Evolutionary conservation across 2,888 invertebrate genomes (phyloP), one percentile per base, ranked within the genome.

Genomic region (Maniola hyperantus): DNA sequence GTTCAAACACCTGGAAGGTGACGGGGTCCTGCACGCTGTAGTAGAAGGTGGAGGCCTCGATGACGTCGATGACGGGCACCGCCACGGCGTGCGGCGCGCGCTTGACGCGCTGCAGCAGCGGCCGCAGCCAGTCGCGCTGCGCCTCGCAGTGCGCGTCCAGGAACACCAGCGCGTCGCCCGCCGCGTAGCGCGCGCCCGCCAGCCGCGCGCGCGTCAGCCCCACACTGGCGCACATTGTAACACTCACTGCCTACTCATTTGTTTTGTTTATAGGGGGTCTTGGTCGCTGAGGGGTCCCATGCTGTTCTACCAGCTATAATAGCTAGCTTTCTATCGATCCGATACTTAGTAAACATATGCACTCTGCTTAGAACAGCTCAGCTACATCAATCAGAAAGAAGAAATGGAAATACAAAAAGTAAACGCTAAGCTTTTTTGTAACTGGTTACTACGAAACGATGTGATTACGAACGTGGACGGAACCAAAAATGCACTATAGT

Each of bases 61-160:
- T 98, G 65, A 97, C 96, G 90, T 99, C 99, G 73, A 99, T 99
- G 76, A 98, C 97, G 55, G 99, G 99, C 77, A 98, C 97, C 64
- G 98, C 92, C 8, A 99, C 97, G 10, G 97, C 95, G 36, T 94
- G 95, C 0, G 75, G 97, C 42, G 96, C 94, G 73, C 97, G 95
- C 85, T 96, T 96, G 79, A 99, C 96, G 64, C 98, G 93, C 72
- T 96, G 94, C 73, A 99, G 91, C 63, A 99, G 87, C 0, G 99
- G 99, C 80, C 99, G 96, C 70, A 98, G 93, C 97, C 98, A 98
- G 75, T 95, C 94, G 50, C 88, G 86, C 70, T 95, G 95, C 5
- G 94, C 95, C 92, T 98, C 98, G 87, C 98, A 98, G 87, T 98
- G 98, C 1, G 98, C 96, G 91, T 98, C 98, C 71, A 98, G 92